A percentile compares a stretch with the other conserved stretches of the same genome.
These are phyloP conservation scores for Julus scandinavius DNA, from an alignment of 2,888 invertebrate genomes.

Conservation along the genomic window DNA sequence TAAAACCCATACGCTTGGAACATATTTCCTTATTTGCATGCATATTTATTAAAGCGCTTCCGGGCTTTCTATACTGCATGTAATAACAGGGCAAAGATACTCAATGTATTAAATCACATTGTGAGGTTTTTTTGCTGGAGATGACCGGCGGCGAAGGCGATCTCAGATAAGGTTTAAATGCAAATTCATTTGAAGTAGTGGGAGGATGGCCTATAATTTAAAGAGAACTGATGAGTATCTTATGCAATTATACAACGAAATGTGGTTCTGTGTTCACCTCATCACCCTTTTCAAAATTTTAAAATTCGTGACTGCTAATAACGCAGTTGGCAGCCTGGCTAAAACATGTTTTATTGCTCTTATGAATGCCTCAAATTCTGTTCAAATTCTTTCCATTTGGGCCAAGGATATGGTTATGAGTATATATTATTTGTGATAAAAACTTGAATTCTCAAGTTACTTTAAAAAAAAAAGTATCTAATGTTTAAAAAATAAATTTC, in stretches of 20 bases:
- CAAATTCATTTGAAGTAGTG: neutral
- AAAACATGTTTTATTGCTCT: no score
- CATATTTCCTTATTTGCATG: neutral
- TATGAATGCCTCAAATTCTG: neutral
- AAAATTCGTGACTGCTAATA: neutral
- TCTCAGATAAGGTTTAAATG: neutral
- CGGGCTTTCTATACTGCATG: neutral
- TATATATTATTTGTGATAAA: no score
- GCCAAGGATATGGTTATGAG: neutral
- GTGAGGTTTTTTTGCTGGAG: slow-evolving; percentile 12
- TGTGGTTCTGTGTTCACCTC: neutral
- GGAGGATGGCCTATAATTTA: slow-evolving; percentile 31
- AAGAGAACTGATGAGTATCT: neutral
- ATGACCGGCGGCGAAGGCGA: neutral
- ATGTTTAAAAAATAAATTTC: no score
- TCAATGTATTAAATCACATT: neutral
- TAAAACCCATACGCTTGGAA: neutral
- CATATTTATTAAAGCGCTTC: neutral
- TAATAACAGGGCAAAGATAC: slow-evolving; percentile 8
- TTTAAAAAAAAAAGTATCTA: no score
- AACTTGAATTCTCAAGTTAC: no score
- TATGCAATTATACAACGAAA: neutral
- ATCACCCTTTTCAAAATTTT: neutral
- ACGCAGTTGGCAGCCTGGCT: neutral
- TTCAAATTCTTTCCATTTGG: neutral